Conservation (phyloP, 2,888 invertebrate species). For the Druceiella hillmani region DNA sequence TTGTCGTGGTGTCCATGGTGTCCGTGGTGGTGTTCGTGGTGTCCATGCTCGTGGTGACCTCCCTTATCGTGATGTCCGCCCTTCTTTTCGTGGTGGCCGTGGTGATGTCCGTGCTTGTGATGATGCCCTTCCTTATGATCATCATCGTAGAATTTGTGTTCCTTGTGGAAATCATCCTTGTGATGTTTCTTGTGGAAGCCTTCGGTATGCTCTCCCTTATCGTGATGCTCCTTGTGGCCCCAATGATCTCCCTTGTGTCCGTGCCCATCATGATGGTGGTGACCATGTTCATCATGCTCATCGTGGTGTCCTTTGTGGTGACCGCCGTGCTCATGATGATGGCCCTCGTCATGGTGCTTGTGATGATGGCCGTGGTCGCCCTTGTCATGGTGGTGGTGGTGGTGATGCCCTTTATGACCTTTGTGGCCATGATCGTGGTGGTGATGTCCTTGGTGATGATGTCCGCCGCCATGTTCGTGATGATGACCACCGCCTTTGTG, state of each 20-base stretch:
- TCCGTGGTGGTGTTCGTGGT: constrained; percentile 71
- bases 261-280: constrained; percentile 72
- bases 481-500: constrained; percentile 43
- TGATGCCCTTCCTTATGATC: constrained; percentile 80
- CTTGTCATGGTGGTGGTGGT: constrained; percentile 71
- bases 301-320: constrained; percentile 77
- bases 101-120: constrained; percentile 72
- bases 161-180: constrained; percentile 82
- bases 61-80: constrained; percentile 78
- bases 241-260: constrained; percentile 75
- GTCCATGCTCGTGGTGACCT: constrained; percentile 68
- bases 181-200: constrained; percentile 83
- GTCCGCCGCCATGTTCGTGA: constrained; percentile 63
- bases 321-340: constrained; percentile 71
- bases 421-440: constrained; percentile 68
- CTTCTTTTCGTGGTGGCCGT: constrained; percentile 72
- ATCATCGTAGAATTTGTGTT: constrained; percentile 85
- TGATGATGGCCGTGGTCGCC: constrained; percentile 72
- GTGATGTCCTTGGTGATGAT: constrained; percentile 61
- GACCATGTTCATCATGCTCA: constrained; percentile 66
- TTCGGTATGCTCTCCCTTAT: constrained; percentile 77
- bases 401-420: constrained; percentile 73
- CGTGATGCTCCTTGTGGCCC: constrained; percentile 76
- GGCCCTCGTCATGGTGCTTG: constrained; percentile 70
- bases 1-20: constrained; percentile 79